Base-by-base conservation (phyloP, 1,140 invertebrate species). In the Drosophila oshimai region DNA sequence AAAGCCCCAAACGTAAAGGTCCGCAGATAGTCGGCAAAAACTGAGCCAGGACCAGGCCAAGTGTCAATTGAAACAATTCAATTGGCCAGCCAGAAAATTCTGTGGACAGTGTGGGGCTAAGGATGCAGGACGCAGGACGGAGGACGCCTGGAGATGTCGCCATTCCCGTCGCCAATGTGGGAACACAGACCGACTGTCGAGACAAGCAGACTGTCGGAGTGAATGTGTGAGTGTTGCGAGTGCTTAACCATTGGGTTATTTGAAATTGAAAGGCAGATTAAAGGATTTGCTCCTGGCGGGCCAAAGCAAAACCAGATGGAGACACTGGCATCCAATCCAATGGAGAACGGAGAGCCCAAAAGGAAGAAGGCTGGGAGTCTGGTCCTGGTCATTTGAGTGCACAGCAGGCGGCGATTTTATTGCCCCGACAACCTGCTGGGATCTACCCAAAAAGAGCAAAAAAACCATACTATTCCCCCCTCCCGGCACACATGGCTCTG, bases 11-110 rank as follows among this genome's bases (percentile, higher is more conserved):
- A 17, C 26, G 50, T 20, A 31, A 47, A 42, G 36, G 26, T 24
- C 55, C 44, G 33, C 17, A 29, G 33, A 47, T 49, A 17, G 37
- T 39, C 37, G 37, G 31, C 53, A 47, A 34, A 31, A 65, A 55
- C 36, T 58, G 57, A 70, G 58, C 31, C 22, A 33, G 45, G 58
- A 46, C 62, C 47, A 39, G 70, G 42, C 79, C 70, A 71, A 79
- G 65, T 62, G 72, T 64, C 72, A 84, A 84, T 84, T 84, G 81
- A 86, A 84, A 84, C 81, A 84, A 84, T 84, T 84, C 80, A 84
- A 86, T 84, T 86, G 71, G 65, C 62, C 54, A 34, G 58, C 47
- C 64, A 74, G 65, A 39, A 44, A 41, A 31, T 49, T 26, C 29
- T 34, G 29, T 10, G 39, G 29, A 13, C 20, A 41, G 15, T 34